Evolutionary conservation across 2,113 vertebrate genomes (phyloP).

Genomic region (Leptobrachium ailaonicum): DNA sequence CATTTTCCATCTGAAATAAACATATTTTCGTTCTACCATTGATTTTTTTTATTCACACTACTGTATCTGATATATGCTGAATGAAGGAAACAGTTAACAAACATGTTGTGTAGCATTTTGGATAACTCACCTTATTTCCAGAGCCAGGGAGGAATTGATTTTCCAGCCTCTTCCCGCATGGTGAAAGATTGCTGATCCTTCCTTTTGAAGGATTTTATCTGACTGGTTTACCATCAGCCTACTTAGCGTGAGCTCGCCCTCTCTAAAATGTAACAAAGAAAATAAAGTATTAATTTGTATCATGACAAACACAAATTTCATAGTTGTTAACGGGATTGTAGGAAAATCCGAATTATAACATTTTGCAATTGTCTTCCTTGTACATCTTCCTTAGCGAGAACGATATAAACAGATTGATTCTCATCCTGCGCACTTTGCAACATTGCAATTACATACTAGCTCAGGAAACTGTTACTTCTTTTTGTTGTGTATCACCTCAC

Average conservation of each 20-base stretch:
- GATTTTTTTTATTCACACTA: too few relatives aligned
- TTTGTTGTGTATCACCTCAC: too few relatives aligned
- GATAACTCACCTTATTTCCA: conserved; percentile 77
- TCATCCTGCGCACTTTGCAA: not conserved
- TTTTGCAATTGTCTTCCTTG: too few relatives aligned
- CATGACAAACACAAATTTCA: conserved; percentile 23
- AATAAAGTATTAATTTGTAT: conserved; percentile 34
- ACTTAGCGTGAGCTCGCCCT: conserved; percentile 73
- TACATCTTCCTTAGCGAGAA: not conserved
- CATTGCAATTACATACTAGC: too few relatives aligned
- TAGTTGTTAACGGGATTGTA: not conserved
- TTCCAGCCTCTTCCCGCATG: conserved; percentile 74
- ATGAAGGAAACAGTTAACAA: not conserved
- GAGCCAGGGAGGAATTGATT: conserved; percentile 80
- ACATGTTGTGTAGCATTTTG: not conserved
- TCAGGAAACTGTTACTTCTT: too few relatives aligned
- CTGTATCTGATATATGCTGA: too few relatives aligned
- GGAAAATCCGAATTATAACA: too few relatives aligned
- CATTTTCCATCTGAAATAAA: too few relatives aligned
- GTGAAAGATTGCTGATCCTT: conserved; percentile 71
- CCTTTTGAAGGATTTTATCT: conserved; percentile 70
- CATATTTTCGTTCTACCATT: too few relatives aligned
- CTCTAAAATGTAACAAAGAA: conserved; percentile 69
- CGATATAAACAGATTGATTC: not conserved
- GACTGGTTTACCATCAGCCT: conserved; percentile 80